Evolutionary conservation across 2,113 vertebrate species (phyloP).

Genomic region (Dasyprocta punctata): DNA sequence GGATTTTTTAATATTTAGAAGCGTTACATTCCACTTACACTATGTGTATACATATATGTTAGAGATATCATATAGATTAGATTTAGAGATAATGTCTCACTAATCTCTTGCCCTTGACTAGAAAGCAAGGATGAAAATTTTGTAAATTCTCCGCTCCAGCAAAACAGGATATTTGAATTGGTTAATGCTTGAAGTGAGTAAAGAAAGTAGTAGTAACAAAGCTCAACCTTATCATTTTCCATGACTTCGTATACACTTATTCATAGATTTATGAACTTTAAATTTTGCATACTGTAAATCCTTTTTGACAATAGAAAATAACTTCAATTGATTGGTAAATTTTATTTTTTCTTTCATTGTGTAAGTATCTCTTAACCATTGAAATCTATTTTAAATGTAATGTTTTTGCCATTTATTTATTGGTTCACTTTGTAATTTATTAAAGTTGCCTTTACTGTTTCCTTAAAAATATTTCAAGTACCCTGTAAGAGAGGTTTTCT

Average conservation of each 20-base stretch:
- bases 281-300: no score
- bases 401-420: not conserved
- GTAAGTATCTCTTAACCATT: not conserved
- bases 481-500: not conserved
- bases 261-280: no score
- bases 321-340: not conserved
- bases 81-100: not conserved
- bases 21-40: not conserved
- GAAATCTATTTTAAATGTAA: not conserved
- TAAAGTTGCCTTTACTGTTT: not conserved
- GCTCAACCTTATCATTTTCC: not conserved
- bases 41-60: not conserved
- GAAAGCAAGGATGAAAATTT: not conserved
- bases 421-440: not conserved
- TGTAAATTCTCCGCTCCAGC: not conserved
- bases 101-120: not conserved
- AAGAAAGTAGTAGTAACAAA: not conserved
- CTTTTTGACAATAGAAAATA: not conserved
- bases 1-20: not conserved
- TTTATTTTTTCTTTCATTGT: not conserved
- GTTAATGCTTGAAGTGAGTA: not conserved
- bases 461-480: not conserved
- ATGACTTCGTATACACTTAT: not conserved
- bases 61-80: not conserved
- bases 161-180: not conserved